Evolutionary conservation across 2,888 invertebrate species (phyloP), one percentile per base, ranked within the genome.

Genomic region (Aphidoletes aphidimyza): DNA sequence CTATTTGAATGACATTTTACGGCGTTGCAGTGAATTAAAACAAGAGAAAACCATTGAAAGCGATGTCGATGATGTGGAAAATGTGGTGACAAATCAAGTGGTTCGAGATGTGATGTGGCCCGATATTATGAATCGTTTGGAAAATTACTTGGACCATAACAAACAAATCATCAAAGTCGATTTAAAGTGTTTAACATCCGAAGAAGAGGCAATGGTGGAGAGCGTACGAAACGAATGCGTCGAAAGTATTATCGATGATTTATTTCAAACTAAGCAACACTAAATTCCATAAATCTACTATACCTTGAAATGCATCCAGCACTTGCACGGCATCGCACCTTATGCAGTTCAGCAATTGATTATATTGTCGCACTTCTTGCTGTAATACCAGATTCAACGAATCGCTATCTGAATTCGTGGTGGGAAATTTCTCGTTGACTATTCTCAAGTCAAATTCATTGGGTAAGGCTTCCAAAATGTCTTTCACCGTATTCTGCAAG

Each of bases 301-400:
- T 37, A 69, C 85, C 97, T 88, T 94, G 93, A 37, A 97, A 93
- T 17, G 96, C 97, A 88, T 94, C 94, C 88, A 95, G 94, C 86
- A 98, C 90, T 88, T 94, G 93, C 34, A 91, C 86, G 86, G 97
- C 92, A n/a, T 95, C 94, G 11, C 86, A 87, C 45, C 91, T 91
- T 22, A 98, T 94, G 88, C 94, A 94, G 14, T 89, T 89, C 37
- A 95, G 89, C 26, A 96, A 89, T 84, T 91, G 92, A 87, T 95
- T 94, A 89, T 94, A 97, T 85, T 96, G 92, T 86, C 95, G 94
- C 39, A 95, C 94, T 89, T 97, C 97, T 89, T 97, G 97, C 9
- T 94, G 92, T 19, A 97, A 91, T 14, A 97, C 97, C 0, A 97
- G 97, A 89, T 97, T 97, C 89, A 97, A 92, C 0, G 96, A 97